Evolutionary conservation across 2,888 invertebrate genomes (phyloP).

Genomic region (Lochmaea capreae): DNA sequence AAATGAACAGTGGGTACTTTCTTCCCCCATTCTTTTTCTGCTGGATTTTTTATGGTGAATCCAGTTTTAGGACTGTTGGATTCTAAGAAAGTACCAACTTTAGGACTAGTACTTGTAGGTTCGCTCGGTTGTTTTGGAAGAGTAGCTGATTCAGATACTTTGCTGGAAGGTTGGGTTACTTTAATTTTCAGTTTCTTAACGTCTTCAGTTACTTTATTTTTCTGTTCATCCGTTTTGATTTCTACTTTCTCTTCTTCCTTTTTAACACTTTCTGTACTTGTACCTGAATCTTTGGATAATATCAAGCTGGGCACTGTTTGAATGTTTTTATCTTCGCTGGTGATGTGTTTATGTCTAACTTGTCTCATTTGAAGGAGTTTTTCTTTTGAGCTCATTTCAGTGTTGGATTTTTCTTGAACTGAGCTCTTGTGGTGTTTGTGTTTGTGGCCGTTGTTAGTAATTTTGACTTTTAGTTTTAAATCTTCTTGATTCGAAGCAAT

Average conservation of each 20-base stretch:
- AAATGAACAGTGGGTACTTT: conserved; percentile 54
- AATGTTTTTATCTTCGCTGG: conserved; percentile 57
- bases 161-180: conserved; percentile 43
- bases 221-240: conserved; percentile 31
- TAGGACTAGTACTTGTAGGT: conserved; percentile 40
- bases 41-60: conserved; percentile 33
- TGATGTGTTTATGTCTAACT: conserved; percentile 61
- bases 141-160: conserved; percentile 44
- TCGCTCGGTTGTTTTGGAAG: conserved; percentile 43
- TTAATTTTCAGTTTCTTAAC: conserved; percentile 48
- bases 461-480: conserved; percentile 69
- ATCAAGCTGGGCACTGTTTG: conserved; percentile 52
- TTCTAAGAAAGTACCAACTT: conserved; percentile 42
- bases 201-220: conserved; percentile 34
- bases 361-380: conserved; percentile 64
- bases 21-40: conserved; percentile 45
- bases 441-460: conserved; percentile 65
- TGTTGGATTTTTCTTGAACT: conserved; percentile 33
- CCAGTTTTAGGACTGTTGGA: conserved; percentile 38
- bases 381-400: conserved; percentile 61
- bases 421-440: conserved; percentile 62
- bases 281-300: conserved; percentile 46
- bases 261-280: conserved; percentile 30
- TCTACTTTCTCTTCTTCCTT: conserved; percentile 25
- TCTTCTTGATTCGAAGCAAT: conserved; percentile 67